Conservation (phyloP, 2,113 vertebrate genomes). For the Seriola aureovittata region DNA sequence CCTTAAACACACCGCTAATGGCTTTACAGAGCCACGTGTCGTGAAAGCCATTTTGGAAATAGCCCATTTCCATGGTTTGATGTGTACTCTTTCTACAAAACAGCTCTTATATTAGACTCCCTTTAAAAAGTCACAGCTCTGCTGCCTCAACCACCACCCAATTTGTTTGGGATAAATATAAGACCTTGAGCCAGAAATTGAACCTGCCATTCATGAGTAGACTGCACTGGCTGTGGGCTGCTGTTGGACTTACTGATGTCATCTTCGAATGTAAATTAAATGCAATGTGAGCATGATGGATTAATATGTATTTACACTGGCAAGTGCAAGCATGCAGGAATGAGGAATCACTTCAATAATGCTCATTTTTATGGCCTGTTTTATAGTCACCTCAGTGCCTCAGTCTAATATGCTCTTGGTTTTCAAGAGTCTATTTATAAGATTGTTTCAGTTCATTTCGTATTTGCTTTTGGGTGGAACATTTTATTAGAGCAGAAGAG, state of each 20-base stretch:
- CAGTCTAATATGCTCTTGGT: constrained; percentile 36
- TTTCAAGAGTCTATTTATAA: constrained; percentile 31
- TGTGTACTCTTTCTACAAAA: constrained; percentile 58
- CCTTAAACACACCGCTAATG: constrained; percentile 60
- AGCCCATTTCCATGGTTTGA: constrained; percentile 63
- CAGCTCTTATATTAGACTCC: constrained; percentile 48
- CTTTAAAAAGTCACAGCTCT: constrained; percentile 58
- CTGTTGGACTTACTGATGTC: constrained; percentile 62
- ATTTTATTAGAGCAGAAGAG: constrained; percentile 9
- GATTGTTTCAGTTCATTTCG: constrained; percentile 57
- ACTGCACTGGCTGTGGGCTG: constrained; percentile 39
- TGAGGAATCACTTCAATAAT: constrained; percentile 48
- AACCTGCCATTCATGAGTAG: constrained; percentile 70
- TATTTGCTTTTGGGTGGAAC: constrained; percentile 20
- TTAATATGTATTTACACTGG: constrained; percentile 49
- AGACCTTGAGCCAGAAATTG: constrained; percentile 72
- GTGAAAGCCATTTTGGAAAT: constrained; percentile 64
- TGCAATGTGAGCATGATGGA: constrained; percentile 40
- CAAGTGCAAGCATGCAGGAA: constrained; percentile 27
- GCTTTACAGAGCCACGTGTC: constrained; percentile 54
- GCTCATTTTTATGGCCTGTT: constrained; percentile 33
- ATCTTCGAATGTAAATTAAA: constrained; percentile 63
- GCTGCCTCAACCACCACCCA: constrained; percentile 52
- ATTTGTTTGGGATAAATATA: constrained; percentile 75
- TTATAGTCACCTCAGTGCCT: constrained; percentile 37